phyloP scores from a whole-genome alignment of 1,140 invertebrate species.

The Doryteuthis pealeii region DNA sequence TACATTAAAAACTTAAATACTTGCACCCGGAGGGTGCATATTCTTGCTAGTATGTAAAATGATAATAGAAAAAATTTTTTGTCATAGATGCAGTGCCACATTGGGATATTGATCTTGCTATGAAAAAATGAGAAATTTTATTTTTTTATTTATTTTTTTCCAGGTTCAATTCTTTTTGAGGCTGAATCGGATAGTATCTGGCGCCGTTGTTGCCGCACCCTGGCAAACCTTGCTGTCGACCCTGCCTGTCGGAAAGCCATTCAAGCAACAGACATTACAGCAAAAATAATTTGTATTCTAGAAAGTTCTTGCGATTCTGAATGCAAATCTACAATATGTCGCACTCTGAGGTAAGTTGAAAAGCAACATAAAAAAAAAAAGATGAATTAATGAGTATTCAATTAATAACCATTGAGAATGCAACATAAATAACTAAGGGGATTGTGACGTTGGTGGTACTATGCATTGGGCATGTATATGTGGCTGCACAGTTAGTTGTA shows the following conservation, averaged over 20 bases:
- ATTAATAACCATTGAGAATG: too few relatives aligned
- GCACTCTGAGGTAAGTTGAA: neutral
- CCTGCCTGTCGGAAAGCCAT: neutral
- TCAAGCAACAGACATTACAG: neutral
- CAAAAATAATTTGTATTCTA: neutral
- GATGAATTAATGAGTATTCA: too few relatives aligned
- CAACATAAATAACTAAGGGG: too few relatives aligned
- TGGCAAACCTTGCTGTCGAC: neutral
- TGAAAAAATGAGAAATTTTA: too few relatives aligned
- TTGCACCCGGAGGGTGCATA: too few relatives aligned
- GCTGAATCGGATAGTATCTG: neutral
- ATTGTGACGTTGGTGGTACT: neutral
- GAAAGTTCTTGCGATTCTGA: neutral
- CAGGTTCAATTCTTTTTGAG: neutral
- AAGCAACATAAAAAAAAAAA: too few relatives aligned
- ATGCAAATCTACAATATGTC: neutral
- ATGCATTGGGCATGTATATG: neutral
- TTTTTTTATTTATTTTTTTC: neutral
- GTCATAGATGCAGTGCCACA: too few relatives aligned
- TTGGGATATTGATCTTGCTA: too few relatives aligned
- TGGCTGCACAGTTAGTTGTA: too few relatives aligned
- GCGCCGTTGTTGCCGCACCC: conserved; percentile 1
- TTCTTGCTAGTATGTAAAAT: too few relatives aligned
- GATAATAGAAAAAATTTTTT: too few relatives aligned
- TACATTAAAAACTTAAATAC: too few relatives aligned